phyloP scores from a whole-genome alignment of 2,888 invertebrate species.

The Asteroscopus sphinx region DNA sequence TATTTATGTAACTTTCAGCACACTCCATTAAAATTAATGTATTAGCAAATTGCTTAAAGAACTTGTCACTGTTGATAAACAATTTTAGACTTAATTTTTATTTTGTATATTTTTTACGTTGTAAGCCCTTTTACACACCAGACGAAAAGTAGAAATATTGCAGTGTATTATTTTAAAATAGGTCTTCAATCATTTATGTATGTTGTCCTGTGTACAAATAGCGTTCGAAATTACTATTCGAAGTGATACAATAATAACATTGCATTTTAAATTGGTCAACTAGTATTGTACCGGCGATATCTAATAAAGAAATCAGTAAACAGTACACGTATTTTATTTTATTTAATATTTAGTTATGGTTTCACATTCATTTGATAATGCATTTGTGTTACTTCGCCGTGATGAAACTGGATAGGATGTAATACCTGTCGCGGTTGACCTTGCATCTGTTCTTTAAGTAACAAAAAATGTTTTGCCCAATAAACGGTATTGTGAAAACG shows the following conservation, averaged over 20 bases:
- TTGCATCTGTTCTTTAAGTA: constrained; percentile 61
- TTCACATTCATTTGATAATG: constrained; percentile 52
- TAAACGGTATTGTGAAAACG: constrained; percentile 67
- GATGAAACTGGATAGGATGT: constrained; percentile 64
- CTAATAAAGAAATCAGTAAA: constrained; percentile 84
- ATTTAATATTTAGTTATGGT: constrained; percentile 63
- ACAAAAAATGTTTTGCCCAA: constrained; percentile 65
- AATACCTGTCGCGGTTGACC: constrained; percentile 64
- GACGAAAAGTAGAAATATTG: constrained; percentile 75
- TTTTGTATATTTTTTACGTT: constrained; percentile 38
- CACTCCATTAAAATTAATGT: constrained; percentile 5
- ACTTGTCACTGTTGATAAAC: constrained; percentile 9
- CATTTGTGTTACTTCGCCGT: constrained; percentile 40
- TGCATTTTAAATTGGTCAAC: constrained; percentile 86
- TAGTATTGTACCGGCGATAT: constrained; percentile 85
- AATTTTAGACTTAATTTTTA: constrained; percentile 29
- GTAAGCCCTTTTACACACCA: constrained; percentile 67
- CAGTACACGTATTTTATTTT: constrained; percentile 59
- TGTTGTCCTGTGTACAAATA: constrained; percentile 85
- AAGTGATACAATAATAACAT: constrained; percentile 81
- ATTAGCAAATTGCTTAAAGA: constrained; percentile 9
- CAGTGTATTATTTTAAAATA: constrained; percentile 62
- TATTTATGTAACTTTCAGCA: constrained; percentile 24
- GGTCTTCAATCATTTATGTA: constrained; percentile 63
- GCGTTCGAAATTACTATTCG: constrained; percentile 74